phyloP scores from a whole-genome alignment of 2,797 vertebrate species.

The Pangasius macronema region DNA sequence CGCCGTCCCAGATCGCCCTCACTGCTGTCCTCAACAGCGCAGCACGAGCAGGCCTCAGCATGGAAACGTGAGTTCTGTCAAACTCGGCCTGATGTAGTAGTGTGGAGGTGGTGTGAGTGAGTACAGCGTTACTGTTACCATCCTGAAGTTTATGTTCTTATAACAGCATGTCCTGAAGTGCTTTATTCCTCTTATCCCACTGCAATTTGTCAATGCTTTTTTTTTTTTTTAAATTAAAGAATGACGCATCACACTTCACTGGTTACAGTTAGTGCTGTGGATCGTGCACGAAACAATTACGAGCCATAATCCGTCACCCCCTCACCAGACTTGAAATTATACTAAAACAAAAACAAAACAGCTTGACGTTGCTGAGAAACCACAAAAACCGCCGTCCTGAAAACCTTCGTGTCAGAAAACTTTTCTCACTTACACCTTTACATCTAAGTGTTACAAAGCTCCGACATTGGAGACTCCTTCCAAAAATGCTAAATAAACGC shows the following conservation, averaged over 20 bases:
- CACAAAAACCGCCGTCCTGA: not conserved
- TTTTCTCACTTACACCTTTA: not conserved
- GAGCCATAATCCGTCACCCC: not conserved
- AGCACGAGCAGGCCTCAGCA: constrained; percentile 86
- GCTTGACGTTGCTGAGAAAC: not conserved
- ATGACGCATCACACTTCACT: not conserved
- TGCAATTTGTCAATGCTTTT: not conserved
- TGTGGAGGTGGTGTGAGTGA: not conserved
- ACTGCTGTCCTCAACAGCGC: constrained; percentile 88
- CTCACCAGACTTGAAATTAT: not conserved
- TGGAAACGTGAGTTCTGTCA: constrained; percentile 83
- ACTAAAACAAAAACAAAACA: not conserved
- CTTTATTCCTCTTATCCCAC: not conserved
- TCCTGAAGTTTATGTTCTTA: not conserved
- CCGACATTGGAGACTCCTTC: not conserved
- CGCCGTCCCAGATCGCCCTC: constrained; percentile 91
- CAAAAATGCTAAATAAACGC: not conserved
- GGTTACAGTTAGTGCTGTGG: not conserved
- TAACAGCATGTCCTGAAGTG: not conserved
- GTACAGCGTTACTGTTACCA: not conserved
- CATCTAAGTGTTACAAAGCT: not conserved
- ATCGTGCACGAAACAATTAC: not conserved
- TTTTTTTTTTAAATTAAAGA: not conserved
- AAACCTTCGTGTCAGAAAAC: not conserved
- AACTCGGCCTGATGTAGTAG: too few species aligned